Evolutionary conservation across 2,888 invertebrate genomes (phyloP).

Genomic region (Cataglyphis cursor): DNA sequence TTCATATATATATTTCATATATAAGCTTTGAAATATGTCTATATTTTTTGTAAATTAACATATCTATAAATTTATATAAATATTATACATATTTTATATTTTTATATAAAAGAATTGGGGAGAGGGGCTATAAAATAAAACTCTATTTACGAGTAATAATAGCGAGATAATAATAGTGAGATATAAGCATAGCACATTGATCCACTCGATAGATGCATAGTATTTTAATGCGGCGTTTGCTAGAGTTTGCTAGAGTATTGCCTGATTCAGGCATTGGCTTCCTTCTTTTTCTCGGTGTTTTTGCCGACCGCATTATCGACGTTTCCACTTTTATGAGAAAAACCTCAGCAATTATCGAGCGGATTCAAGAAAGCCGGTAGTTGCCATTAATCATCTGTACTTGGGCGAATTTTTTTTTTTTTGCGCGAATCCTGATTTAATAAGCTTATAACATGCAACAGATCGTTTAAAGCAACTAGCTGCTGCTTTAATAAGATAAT

Average conservation of each 20-base stretch:
- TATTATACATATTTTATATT: not conserved
- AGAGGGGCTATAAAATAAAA: not conserved
- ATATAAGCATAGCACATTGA: not conserved
- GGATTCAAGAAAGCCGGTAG: not conserved
- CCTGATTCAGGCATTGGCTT: not conserved
- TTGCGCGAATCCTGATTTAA: conserved; percentile 15
- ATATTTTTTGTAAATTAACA: not conserved
- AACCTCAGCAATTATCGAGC: not conserved
- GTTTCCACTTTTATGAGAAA: conserved; percentile 39
- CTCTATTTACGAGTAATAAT: not conserved
- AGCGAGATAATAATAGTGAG: not conserved
- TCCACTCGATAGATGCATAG: not conserved
- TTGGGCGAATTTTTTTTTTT: not conserved
- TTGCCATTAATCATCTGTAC: conserved; percentile 24
- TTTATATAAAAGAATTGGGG: not conserved
- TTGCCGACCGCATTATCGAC: conserved; percentile 33
- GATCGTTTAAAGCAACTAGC: not conserved
- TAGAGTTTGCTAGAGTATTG: not conserved
- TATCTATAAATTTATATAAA: not conserved
- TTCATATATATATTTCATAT: too few species aligned
- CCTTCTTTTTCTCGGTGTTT: not conserved
- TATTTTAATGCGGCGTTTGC: not conserved
- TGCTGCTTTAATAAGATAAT: conserved; percentile 11
- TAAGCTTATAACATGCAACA: conserved; percentile 8
- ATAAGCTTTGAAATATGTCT: too few species aligned